Evolutionary conservation across 1,140 invertebrate genomes (phyloP), one percentile per base, ranked within the genome.

Genomic region (Atta texana): DNA sequence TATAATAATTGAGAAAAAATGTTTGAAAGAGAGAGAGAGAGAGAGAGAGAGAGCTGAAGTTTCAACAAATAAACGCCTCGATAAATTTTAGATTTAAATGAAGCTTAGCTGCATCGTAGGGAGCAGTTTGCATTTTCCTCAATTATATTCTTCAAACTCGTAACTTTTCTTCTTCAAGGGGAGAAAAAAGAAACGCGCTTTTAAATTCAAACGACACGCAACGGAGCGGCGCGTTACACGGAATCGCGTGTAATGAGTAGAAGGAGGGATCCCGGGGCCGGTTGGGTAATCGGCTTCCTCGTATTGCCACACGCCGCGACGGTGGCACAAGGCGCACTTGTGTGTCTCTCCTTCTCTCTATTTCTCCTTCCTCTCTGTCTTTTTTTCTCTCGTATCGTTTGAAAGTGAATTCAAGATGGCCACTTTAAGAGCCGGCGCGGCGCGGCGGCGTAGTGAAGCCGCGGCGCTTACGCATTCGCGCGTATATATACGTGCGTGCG

Each of bases 261-360:
- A 55, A 69, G 28, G 61, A 90, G 88, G 89, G 85, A 91, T 91
- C 90, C 86, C 76, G 92, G 78, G 66, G 31, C 49, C 77, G 88
- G 93, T 94, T 94, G 93, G 91, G 93, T 92, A 94, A 94, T 94
- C 92, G 93, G 93, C 92, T 94, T 94, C 93, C 93, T 94, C 87
- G 92, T 94, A 93, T 94, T 94, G 92, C 93, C 89, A 89, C 93
- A 94, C 63, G 87, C 76, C 77, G 91, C 59, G 87, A 68, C 77
- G 91, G 87, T 91, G 88, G 77, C 87, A 85, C 86, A 86, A 89
- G 86, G 64, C 88, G 87, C 86, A 74, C 86, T 75, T 80, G 55
- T 64, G 74, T 63, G 34, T 87, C 57, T 88, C 64, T 87, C 69
- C 51, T 12, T 80, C 88, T 39, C 8, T 39, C 12, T 75, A 16